Evolutionary conservation across 2,113 vertebrate genomes (phyloP).

Genomic region (Procavia capensis): DNA sequence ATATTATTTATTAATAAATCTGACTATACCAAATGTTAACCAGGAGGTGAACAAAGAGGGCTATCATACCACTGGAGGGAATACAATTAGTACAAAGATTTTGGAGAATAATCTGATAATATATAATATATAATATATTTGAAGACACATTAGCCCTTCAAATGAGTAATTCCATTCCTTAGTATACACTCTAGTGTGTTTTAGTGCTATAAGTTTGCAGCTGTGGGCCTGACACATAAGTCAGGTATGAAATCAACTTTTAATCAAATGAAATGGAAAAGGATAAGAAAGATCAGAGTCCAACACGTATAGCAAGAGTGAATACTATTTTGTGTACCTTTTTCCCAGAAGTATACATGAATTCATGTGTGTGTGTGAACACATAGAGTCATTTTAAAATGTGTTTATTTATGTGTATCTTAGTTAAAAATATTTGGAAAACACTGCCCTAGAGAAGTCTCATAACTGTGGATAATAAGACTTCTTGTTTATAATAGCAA

Average conservation of each 20-base stretch:
- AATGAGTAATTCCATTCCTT: not conserved
- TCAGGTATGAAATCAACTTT: conserved; percentile 14
- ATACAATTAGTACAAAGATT: not conserved
- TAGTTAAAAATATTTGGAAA: not conserved
- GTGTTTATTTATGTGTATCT: not conserved
- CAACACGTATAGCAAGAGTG: not conserved
- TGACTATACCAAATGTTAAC: not conserved
- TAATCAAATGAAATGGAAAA: not conserved
- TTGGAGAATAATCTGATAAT: not conserved
- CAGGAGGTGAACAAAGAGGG: not conserved
- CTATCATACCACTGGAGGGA: not conserved
- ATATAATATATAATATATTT: not conserved
- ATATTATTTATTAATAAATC: conserved; percentile 16
- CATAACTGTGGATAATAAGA: not conserved
- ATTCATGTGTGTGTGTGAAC: not conserved
- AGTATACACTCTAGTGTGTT: not conserved
- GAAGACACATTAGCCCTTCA: not conserved
- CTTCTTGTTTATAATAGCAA: not conserved
- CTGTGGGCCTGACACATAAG: not conserved
- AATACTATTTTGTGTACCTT: not conserved
- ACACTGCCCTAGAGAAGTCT: not conserved
- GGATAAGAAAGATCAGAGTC: not conserved
- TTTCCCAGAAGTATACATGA: not conserved
- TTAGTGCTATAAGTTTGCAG: not conserved
- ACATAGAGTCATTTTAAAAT: not conserved